Evolutionary conservation across 2,888 invertebrate genomes (phyloP), one percentile per base, ranked within the genome.

Genomic region (Thera britannica): DNA sequence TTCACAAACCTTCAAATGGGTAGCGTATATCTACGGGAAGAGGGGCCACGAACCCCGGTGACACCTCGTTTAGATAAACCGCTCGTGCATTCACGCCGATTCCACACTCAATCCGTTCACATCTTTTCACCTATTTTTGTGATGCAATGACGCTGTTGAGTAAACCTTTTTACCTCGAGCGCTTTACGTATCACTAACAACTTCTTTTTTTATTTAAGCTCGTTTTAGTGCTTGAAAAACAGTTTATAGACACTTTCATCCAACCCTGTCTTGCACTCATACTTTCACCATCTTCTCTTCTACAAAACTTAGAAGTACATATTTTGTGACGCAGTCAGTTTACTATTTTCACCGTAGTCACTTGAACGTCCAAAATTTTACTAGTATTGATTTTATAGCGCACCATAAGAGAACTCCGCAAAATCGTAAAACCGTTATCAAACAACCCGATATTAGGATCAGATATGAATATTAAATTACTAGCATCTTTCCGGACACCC

Each of bases 391-490:
- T 66, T 61, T 65, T 3, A 66, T 44, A 23, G 36, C 48, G 38
- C 38, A 44, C 36, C 56, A 48, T 44, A 68, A 65, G 38, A 12
- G 23, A 66, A 62, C 51, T 65, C 64, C 55, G 55, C 62, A 58
- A 56, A 63, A 67, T 62, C 62, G 57, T 70, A 68, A 74, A 70
- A 66, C 63, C 68, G 65, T 72, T 76, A 71, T 71, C 66, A 68
- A 72, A 72, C 65, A 66, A 62, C 60, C 66, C 62, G 67, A 68
- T 69, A 75, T 68, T 67, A 67, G 57, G 71, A 79, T 81, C 77
- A 75, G 79, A 80, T 79, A 82, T 82, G 83, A 85, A 83, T 85
- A 84, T 85, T 81, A 83, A 84, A 83, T 80, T 79, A 83, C 77
- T 73, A 65, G 67, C 73, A 75, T 75, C 72, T 76, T 78, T 73